A percentile compares a stretch with the other conserved stretches of the same genome.
Conservation (phyloP, 2,113 vertebrate genomes). For the Pseudorasbora parva region DNA sequence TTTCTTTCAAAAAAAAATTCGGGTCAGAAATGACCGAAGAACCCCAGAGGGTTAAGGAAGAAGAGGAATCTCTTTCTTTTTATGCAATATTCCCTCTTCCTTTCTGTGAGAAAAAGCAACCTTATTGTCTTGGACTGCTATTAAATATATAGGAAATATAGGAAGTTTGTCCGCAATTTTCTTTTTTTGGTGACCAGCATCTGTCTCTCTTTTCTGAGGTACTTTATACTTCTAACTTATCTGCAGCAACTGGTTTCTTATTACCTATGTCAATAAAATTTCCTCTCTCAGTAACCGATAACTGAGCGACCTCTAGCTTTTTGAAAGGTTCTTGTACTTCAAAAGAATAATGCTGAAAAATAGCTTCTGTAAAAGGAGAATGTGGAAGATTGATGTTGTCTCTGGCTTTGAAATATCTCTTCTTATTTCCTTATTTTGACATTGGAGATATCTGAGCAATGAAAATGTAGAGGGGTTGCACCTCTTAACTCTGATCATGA, state of each 20-base stretch:
- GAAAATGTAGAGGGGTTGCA: not conserved
- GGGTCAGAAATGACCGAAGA: no score
- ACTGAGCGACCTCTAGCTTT: constrained; percentile 73
- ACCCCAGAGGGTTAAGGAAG: no score
- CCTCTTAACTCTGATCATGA: not conserved
- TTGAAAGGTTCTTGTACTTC: constrained; percentile 77
- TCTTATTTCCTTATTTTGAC: not conserved
- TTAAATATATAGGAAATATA: no score
- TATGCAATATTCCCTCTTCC: not conserved
- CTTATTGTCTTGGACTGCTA: not conserved
- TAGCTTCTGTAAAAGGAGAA: not conserved
- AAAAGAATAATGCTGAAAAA: constrained; percentile 64
- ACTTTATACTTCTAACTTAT: constrained; percentile 40
- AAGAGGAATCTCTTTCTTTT: not conserved
- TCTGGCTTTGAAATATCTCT: not conserved
- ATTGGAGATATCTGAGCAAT: not conserved
- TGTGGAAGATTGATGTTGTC: not conserved
- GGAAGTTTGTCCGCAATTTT: not conserved
- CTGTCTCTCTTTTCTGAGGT: not conserved
- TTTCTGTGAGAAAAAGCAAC: not conserved
- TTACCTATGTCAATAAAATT: constrained; percentile 61
- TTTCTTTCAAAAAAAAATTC: no score
- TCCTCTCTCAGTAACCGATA: constrained; percentile 65
- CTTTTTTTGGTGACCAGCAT: not conserved
- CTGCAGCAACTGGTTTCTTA: not conserved